Evolutionary conservation across 2,797 vertebrate genomes (phyloP).

Genomic region (Hydrolagus colliei): DNA sequence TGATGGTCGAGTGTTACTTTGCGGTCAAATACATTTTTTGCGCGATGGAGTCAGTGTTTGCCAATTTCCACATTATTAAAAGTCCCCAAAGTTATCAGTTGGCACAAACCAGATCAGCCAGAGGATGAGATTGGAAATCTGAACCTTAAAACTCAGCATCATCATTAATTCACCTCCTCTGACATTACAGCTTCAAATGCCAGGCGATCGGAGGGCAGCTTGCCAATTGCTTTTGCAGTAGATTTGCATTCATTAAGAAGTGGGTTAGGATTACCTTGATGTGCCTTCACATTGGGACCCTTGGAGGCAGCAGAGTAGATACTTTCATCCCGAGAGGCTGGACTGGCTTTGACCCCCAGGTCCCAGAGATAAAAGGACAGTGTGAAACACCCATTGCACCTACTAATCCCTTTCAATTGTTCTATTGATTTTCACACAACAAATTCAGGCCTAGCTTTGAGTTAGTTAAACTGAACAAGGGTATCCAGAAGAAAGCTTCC

Average conservation of each 20-base stretch:
- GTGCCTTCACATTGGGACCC: slow-evolving; percentile 1
- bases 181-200: neutral
- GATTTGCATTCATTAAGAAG: neutral
- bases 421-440: neutral
- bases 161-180: slow-evolving; percentile 20
- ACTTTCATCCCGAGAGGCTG: slow-evolving; percentile 7
- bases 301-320: neutral
- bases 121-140: too few species aligned
- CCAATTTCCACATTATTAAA: too few species aligned
- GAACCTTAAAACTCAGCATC: slow-evolving; percentile 19
- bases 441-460: neutral
- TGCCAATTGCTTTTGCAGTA: slow-evolving; percentile 22
- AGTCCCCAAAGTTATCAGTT: too few species aligned
- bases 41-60: too few species aligned
- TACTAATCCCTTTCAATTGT: slow-evolving; percentile 5
- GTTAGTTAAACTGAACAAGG: neutral
- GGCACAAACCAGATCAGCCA: too few species aligned
- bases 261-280: neutral
- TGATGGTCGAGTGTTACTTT: too few species aligned
- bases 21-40: too few species aligned
- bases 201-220: slow-evolving; percentile 4
- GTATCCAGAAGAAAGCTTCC: neutral
- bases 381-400: slow-evolving; percentile 7
- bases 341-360: neutral
- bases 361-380: neutral